Conservation (phyloP, 2,888 invertebrate genomes). For the Lysandra bellargus region DNA sequence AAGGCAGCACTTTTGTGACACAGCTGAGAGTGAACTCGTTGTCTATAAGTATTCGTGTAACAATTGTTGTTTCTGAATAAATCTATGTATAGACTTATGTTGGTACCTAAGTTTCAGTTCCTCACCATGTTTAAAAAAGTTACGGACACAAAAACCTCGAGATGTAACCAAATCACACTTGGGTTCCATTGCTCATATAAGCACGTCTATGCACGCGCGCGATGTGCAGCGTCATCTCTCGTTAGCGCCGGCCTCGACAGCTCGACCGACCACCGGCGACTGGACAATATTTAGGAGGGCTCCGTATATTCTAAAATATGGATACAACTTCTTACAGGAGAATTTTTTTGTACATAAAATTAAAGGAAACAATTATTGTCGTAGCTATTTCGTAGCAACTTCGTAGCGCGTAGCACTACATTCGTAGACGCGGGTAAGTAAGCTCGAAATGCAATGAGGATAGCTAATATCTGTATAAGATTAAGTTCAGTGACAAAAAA, state of each 20-base stretch:
- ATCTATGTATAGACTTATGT: no score
- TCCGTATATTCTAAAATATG: not conserved
- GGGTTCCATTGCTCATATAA: not conserved
- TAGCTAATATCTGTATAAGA: no score
- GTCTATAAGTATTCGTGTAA: not conserved
- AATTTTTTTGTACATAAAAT: not conserved
- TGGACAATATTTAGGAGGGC: not conserved
- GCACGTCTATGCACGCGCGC: not conserved
- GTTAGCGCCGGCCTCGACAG: not conserved
- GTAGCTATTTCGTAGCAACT: not conserved
- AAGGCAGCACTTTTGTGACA: not conserved
- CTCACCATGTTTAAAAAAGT: no score
- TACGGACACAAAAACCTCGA: no score
- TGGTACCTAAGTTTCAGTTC: no score
- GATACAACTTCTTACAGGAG: not conserved
- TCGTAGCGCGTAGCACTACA: not conserved
- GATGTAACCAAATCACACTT: not conserved
- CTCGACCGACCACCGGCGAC: not conserved
- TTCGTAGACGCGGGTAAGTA: not conserved
- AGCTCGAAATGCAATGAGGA: no score
- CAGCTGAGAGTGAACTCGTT: not conserved
- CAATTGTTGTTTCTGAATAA: not conserved
- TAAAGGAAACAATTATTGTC: not conserved
- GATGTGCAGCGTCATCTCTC: slow-evolving; percentile 11
- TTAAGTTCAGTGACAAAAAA: no score